phyloP scores from a whole-genome alignment of 2,888 invertebrate genomes.

The Bhutanitis thaidina region DNA sequence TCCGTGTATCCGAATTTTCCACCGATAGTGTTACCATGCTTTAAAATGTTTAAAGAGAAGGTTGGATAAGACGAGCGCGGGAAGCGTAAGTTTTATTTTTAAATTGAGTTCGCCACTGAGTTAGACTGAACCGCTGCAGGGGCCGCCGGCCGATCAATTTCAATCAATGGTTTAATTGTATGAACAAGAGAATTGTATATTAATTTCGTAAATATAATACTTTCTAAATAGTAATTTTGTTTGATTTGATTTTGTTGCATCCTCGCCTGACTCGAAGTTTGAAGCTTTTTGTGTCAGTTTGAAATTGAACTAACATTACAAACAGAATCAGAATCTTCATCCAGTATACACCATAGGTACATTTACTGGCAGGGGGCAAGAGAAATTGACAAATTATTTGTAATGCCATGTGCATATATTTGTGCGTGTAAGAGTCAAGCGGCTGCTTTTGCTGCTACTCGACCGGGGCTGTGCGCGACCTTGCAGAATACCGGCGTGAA shows the following conservation, averaged over 20 bases:
- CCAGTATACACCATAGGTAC: too few relatives aligned
- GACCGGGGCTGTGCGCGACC: too few relatives aligned
- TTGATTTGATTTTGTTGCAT: neutral
- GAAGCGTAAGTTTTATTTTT: conserved; percentile 29
- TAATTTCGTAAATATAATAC: conserved; percentile 78
- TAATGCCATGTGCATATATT: too few relatives aligned
- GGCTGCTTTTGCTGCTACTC: too few relatives aligned
- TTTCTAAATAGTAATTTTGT: conserved; percentile 46
- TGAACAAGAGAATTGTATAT: conserved; percentile 75
- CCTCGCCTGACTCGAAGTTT: too few relatives aligned
- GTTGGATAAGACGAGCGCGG: conserved; percentile 28
- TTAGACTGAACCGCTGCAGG: conserved; percentile 25
- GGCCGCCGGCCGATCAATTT: conserved; percentile 48
- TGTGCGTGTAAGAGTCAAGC: too few relatives aligned
- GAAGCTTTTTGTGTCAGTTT: too few relatives aligned
- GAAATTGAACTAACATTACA: too few relatives aligned
- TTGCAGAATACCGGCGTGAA: too few relatives aligned
- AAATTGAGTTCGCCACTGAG: conserved; percentile 37
- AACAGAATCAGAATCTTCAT: too few relatives aligned
- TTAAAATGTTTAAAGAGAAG: conserved; percentile 25
- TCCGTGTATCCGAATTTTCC: conserved; percentile 11
- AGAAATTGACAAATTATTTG: too few relatives aligned
- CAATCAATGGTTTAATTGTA: conserved; percentile 62
- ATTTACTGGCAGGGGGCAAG: too few relatives aligned
- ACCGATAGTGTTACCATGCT: conserved; percentile 31